A percentile compares a stretch with the other conserved stretches of the same genome.
These are phyloP conservation scores for Drosophila santomea DNA, from an alignment of 1,140 invertebrate genomes.

Conservation along the genomic window DNA sequence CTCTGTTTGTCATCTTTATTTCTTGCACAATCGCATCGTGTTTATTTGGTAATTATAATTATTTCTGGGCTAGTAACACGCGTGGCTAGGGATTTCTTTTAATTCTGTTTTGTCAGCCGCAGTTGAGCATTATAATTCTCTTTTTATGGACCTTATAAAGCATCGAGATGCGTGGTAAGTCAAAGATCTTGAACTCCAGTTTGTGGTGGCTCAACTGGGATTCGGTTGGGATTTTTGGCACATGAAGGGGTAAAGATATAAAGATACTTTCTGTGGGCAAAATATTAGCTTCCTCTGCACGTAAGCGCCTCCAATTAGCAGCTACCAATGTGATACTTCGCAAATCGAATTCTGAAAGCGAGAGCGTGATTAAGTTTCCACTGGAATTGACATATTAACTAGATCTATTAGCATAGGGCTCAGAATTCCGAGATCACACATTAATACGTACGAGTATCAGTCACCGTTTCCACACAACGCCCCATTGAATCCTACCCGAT, in stretches of 20 bases:
- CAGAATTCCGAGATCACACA: constrained; percentile 61
- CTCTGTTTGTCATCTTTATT: background rate
- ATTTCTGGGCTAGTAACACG: constrained; percentile 29
- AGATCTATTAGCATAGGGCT: constrained; percentile 65
- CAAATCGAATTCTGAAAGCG: constrained; percentile 45
- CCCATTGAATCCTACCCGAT: constrained; percentile 40
- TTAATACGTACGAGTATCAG: constrained; percentile 10
- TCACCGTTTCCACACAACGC: constrained; percentile 24
- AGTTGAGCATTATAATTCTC: constrained; percentile 17
- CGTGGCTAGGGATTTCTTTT: constrained; percentile 43
- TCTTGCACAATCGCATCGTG: background rate
- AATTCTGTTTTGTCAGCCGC: constrained; percentile 32
- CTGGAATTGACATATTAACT: constrained; percentile 75
- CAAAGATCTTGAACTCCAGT: constrained; percentile 38
- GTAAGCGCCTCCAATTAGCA: constrained; percentile 60
- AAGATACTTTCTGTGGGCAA: background rate
- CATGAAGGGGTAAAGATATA: background rate
- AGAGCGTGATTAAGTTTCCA: constrained; percentile 64
- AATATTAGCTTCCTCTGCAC: constrained; percentile 16
- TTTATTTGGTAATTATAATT: constrained; percentile 8
- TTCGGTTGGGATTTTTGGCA: constrained; percentile 10
- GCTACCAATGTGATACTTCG: constrained; percentile 44
- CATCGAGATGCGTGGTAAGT: background rate
- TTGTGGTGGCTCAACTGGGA: constrained; percentile 27
- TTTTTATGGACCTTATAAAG: constrained; percentile 27